These are phyloP conservation scores for Dynastes tityus DNA, from an alignment of 2,888 invertebrate genomes.

Conservation along the genomic window DNA sequence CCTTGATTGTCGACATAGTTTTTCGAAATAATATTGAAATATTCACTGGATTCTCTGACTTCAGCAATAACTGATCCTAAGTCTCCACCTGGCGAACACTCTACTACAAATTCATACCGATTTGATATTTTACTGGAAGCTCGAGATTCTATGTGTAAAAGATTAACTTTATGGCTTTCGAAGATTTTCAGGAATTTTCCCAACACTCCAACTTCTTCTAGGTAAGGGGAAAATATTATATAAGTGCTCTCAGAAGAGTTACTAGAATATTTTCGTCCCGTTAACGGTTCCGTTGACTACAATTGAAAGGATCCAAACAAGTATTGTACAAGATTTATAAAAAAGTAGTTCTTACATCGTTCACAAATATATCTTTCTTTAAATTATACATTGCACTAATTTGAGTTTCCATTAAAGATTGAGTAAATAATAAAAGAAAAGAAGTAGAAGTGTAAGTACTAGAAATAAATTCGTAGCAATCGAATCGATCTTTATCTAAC, in stretches of 20 bases:
- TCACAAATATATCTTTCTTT: not conserved
- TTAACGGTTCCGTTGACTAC: constrained; percentile 69
- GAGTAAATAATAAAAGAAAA: no score
- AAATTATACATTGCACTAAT: not conserved
- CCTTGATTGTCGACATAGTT: constrained; percentile 88
- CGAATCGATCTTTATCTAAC: no score
- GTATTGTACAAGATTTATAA: not conserved
- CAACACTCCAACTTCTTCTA: constrained; percentile 88
- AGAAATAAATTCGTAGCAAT: no score
- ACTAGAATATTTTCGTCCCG: constrained; percentile 72
- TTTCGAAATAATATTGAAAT: constrained; percentile 90
- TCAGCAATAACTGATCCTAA: constrained; percentile 84
- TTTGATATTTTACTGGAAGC: constrained; percentile 86
- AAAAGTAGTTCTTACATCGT: not conserved
- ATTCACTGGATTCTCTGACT: constrained; percentile 80
- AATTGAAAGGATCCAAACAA: not conserved
- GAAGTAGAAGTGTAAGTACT: no score
- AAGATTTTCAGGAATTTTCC: constrained; percentile 92
- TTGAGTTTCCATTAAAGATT: no score
- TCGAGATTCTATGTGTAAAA: constrained; percentile 94
- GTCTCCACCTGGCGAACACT: constrained; percentile 87
- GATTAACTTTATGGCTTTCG: constrained; percentile 85
- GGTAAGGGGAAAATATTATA: constrained; percentile 89
- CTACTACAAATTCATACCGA: constrained; percentile 94
- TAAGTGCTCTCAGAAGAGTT: constrained; percentile 86